These are phyloP conservation scores for Glossosoma conforme DNA, from an alignment of 1,140 invertebrate species.

Conservation along the genomic window DNA sequence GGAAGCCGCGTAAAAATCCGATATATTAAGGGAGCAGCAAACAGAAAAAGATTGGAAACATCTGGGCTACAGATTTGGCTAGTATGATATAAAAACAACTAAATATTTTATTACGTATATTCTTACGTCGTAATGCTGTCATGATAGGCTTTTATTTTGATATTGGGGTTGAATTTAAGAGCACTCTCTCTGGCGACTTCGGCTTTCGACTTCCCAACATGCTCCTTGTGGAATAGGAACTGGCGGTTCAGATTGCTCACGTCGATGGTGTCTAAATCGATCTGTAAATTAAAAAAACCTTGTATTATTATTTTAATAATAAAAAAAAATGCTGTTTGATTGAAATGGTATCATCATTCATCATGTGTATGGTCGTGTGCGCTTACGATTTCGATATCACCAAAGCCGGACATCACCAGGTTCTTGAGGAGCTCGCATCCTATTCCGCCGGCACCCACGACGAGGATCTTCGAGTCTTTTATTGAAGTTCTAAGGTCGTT, in stretches of 20 bases:
- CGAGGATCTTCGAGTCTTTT: constrained; percentile 59
- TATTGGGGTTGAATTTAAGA: constrained; percentile 81
- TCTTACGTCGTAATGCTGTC: constrained; percentile 90
- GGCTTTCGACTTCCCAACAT: constrained; percentile 96
- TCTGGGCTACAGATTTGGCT: too few species aligned
- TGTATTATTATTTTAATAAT: constrained; percentile 1
- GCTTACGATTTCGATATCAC: constrained; percentile 92
- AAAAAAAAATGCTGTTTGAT: too few species aligned
- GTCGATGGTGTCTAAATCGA: constrained; percentile 99
- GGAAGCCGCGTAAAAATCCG: too few species aligned
- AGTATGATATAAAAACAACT: too few species aligned
- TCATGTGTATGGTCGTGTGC: background rate
- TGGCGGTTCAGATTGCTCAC: constrained; percentile 99
- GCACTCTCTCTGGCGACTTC: constrained; percentile 85
- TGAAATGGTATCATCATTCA: constrained; percentile 4
- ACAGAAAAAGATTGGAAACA: too few species aligned
- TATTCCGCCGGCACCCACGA: constrained; percentile 98
- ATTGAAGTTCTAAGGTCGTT: constrained; percentile 54
- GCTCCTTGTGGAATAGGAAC: constrained; percentile 95
- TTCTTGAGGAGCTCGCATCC: constrained; percentile 99
- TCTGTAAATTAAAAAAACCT: constrained; percentile 65
- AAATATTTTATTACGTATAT: too few species aligned
- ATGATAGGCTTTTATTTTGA: constrained; percentile 85
- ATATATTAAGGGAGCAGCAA: too few species aligned
- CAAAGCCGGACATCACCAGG: constrained; percentile 91